phyloP scores from a whole-genome alignment of 2,113 vertebrate genomes.

The Chrysochloris asiatica region DNA sequence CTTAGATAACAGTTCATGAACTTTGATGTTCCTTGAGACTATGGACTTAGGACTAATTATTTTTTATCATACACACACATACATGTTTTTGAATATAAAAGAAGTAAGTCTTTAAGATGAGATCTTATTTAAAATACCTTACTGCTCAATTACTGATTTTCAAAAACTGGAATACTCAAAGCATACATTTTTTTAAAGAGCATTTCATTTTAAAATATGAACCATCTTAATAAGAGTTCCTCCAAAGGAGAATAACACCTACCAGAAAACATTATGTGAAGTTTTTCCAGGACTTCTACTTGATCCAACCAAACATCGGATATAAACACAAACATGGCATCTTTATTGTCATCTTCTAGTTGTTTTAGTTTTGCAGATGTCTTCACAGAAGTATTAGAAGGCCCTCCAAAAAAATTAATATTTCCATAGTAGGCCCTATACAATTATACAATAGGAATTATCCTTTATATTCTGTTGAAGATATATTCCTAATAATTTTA shows the following conservation, averaged over 20 bases:
- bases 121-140: constrained; percentile 39
- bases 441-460: constrained; percentile 65
- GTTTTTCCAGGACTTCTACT: constrained; percentile 94
- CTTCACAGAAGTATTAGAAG: constrained; percentile 93
- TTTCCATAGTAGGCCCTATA: constrained; percentile 95
- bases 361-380: constrained; percentile 93
- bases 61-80: not conserved
- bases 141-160: not conserved
- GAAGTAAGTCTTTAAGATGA: constrained; percentile 35
- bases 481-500: constrained; percentile 45
- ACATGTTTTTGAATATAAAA: constrained; percentile 45
- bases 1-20: too few relatives aligned
- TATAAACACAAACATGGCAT: constrained; percentile 96
- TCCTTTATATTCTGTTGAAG: not conserved
- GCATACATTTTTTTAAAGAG: not conserved
- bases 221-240: not conserved
- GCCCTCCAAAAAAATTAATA: constrained; percentile 97
- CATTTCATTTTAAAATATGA: constrained; percentile 49
- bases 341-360: constrained; percentile 95
- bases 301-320: constrained; percentile 97
- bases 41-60: too few relatives aligned
- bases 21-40: too few relatives aligned
- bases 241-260: not conserved
- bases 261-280: constrained; percentile 97
- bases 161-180: not conserved